These are phyloP conservation scores for Gallinago nigripennis DNA, from an alignment of 2,797 vertebrate genomes.

Conservation along the genomic window DNA sequence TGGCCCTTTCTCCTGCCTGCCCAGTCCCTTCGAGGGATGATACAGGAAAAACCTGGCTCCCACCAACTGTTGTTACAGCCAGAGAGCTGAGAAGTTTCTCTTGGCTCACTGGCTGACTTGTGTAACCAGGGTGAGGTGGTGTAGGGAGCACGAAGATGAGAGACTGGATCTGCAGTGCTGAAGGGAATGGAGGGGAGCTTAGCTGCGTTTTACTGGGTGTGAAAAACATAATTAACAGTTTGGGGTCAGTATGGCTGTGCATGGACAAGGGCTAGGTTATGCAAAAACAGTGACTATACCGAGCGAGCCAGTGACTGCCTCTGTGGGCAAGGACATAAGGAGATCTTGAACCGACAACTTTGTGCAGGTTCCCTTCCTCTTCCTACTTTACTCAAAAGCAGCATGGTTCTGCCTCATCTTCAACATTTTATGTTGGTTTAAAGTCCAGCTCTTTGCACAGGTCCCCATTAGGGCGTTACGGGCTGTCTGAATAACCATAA, in stretches of 20 bases:
- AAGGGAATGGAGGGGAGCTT: not conserved
- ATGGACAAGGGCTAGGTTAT: not conserved
- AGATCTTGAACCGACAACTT: not conserved
- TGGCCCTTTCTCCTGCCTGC: not conserved
- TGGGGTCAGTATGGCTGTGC: not conserved
- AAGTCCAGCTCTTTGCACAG: not conserved
- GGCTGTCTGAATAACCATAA: not conserved
- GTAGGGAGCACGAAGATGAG: slow-evolving; percentile 25
- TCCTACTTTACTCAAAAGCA: not conserved
- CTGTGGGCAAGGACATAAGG: not conserved
- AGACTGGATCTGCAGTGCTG: not conserved
- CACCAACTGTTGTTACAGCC: not conserved
- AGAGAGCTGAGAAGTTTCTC: slow-evolving; percentile 37
- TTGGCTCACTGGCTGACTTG: slow-evolving; percentile 24
- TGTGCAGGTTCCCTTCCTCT: not conserved
- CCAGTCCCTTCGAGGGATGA: not conserved
- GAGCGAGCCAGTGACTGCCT: not conserved
- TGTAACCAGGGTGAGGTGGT: slow-evolving; percentile 48
- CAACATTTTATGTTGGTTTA: not conserved
- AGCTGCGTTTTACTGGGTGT: not conserved
- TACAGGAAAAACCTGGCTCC: slow-evolving; percentile 42
- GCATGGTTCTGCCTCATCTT: rapidly evolving
- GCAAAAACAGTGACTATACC: not conserved
- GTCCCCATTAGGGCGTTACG: not conserved
- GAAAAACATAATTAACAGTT: not conserved